Base-by-base conservation (phyloP, 2,888 invertebrate species). In the Drosophila siamana region DNA sequence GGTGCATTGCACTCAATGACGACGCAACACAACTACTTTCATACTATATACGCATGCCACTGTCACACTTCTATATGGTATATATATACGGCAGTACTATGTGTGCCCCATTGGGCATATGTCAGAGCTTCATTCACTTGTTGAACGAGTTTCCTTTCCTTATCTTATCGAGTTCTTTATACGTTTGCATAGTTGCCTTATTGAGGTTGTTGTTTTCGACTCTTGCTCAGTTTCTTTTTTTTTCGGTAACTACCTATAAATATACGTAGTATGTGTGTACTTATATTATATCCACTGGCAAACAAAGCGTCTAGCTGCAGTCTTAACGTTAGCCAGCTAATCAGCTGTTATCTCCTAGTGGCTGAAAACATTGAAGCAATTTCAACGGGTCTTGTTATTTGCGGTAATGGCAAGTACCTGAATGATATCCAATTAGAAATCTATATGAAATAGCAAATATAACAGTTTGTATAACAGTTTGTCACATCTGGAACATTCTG, bases 81-180 rank as follows among this genome's bases (percentile, higher is more conserved):
- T 0, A 7, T 1, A 22, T 51, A 40, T n/a, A 13, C 11, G 11
- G 22, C 9, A 54, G 16, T 19, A 28, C 6, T 33, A 43, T 24
- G 51, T 65, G 4, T 54, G 30, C 24, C 40, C 24, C 54, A 36
- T 36, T 63, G 59, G 60, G 38, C 61, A 54, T 76, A 46, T 55
- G 66, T 30, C 38, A 56, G 52, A 19, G 44, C 63, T 52, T 55
- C 87, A 84, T 83, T 83, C 83, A 83, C 83, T 87, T 83, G 83
- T 83, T 83, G 88, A 88, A 66, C 89, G 78, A 66, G 48, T 78
- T 78, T 40, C 38, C 46, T 16, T 63, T 55, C 11, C 70, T 89
- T 89, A 89, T 84, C 83, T 83, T 83, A 88, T 83, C 50, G 43
- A 30, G 30, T 66, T 43, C 62, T 71, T 69, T 78, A 71, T 84